Evolutionary conservation across 2,113 vertebrate genomes (phyloP).

Genomic region (Triplophysa dalaica): DNA sequence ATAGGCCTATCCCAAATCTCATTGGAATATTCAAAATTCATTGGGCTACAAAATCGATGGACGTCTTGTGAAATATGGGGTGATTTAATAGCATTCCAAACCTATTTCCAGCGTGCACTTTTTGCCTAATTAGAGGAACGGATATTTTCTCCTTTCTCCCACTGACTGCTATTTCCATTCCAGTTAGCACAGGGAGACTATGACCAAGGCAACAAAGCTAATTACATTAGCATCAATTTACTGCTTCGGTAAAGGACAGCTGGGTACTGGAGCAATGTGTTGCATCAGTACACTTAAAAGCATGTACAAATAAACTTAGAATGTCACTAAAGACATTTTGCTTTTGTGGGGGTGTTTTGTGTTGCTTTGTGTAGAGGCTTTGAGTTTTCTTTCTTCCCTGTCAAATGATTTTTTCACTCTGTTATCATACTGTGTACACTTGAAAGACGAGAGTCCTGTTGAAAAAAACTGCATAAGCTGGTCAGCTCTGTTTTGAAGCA

Average conservation of each 20-base stretch:
- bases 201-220: conserved; percentile 68
- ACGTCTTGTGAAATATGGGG: conserved; percentile 59
- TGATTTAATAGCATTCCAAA: conserved; percentile 58
- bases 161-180: conserved; percentile 41
- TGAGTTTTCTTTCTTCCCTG: background rate
- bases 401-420: background rate
- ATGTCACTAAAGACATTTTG: background rate
- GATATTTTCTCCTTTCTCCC: conserved; percentile 50
- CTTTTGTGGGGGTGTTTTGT: background rate
- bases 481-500: too few species aligned
- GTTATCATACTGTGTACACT: background rate
- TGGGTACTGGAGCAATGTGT: conserved; percentile 59
- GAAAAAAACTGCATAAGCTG: too few species aligned
- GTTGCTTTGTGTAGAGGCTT: background rate
- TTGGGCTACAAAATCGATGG: conserved; percentile 55
- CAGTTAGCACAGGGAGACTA: conserved; percentile 50
- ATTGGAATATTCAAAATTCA: conserved; percentile 67
- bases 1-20: conserved; percentile 39
- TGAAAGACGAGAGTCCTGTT: background rate
- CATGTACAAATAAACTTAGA: background rate
- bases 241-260: conserved; percentile 64
- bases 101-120: conserved; percentile 61
- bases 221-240: conserved; percentile 75
- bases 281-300: background rate
- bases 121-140: conserved; percentile 68